These are phyloP conservation scores for Petrolisthes manimaculis DNA, from an alignment of 2,888 invertebrate genomes.

Conservation along the genomic window DNA sequence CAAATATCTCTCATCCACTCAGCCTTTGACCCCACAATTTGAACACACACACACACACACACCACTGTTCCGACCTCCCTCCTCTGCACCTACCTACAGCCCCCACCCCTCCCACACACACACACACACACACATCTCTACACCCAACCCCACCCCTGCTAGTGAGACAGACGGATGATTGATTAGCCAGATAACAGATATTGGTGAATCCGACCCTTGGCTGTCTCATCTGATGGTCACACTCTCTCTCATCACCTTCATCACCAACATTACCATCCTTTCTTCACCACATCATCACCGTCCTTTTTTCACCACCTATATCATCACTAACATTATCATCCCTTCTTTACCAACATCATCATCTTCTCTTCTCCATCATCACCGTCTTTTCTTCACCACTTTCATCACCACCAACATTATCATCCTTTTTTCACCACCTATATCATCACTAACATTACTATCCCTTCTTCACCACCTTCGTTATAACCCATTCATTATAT, in stretches of 20 bases:
- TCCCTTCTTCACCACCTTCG: background rate
- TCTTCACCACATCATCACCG: background rate
- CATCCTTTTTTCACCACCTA: background rate
- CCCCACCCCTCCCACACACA: background rate
- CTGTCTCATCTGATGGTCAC: background rate
- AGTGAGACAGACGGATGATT: background rate
- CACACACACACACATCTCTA: background rate
- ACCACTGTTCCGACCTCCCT: conserved; percentile 1
- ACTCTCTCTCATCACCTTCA: background rate
- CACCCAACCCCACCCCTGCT: background rate
- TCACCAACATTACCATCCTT: background rate
- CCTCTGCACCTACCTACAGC: background rate
- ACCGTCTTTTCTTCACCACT: background rate
- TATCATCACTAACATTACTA: background rate
- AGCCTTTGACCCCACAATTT: background rate
- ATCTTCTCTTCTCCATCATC: background rate
- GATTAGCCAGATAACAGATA: conserved; percentile 6
- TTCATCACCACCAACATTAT: background rate
- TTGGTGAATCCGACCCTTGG: background rate
- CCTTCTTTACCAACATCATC: background rate
- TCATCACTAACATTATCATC: background rate
- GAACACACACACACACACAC: background rate
- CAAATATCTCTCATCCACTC: no score
- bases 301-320: background rate
- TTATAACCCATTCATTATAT: background rate